A percentile compares a stretch with the other conserved stretches of the same genome.
These are phyloP conservation scores for Euspilapteryx auroguttella DNA, from an alignment of 2,888 invertebrate species.

Conservation along the genomic window DNA sequence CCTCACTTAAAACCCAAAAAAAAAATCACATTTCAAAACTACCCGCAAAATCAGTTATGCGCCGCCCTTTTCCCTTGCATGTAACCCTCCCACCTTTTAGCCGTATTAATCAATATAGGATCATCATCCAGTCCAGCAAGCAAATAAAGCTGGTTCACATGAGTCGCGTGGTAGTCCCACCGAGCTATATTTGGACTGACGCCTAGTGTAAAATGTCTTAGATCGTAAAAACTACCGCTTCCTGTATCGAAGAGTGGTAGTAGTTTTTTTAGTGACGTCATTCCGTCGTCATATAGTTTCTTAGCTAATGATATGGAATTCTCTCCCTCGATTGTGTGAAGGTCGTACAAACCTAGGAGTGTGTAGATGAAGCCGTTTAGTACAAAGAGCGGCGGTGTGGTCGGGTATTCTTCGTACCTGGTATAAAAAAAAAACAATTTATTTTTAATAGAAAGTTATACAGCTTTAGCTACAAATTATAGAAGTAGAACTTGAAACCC, in stretches of 20 bases:
- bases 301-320: slow-evolving; percentile 72
- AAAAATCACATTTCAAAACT: too few species aligned
- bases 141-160: slow-evolving; percentile 92
- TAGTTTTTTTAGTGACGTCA: slow-evolving; percentile 84
- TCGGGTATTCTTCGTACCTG: slow-evolving; percentile 98
- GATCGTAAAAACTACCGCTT: slow-evolving; percentile 93
- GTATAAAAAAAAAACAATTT: slow-evolving; percentile 5
- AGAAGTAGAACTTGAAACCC: background rate
- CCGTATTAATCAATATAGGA: slow-evolving; percentile 79
- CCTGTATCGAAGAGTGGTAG: slow-evolving; percentile 93
- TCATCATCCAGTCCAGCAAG: slow-evolving; percentile 85
- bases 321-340: slow-evolving; percentile 78
- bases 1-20: too few species aligned
- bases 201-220: slow-evolving; percentile 88
- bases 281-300: slow-evolving; percentile 79
- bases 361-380: slow-evolving; percentile 99
- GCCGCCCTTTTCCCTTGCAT: slow-evolving; percentile 93
- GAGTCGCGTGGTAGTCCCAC: slow-evolving; percentile 99
- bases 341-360: slow-evolving; percentile 91
- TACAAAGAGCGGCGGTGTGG: slow-evolving; percentile 91
- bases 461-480: background rate
- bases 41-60: slow-evolving; percentile 94
- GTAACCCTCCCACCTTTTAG: slow-evolving; percentile 91
- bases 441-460: background rate
- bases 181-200: slow-evolving; percentile 93